Conservation (phyloP, 2,797 vertebrate genomes). For the Rhinoraja longicauda region DNA sequence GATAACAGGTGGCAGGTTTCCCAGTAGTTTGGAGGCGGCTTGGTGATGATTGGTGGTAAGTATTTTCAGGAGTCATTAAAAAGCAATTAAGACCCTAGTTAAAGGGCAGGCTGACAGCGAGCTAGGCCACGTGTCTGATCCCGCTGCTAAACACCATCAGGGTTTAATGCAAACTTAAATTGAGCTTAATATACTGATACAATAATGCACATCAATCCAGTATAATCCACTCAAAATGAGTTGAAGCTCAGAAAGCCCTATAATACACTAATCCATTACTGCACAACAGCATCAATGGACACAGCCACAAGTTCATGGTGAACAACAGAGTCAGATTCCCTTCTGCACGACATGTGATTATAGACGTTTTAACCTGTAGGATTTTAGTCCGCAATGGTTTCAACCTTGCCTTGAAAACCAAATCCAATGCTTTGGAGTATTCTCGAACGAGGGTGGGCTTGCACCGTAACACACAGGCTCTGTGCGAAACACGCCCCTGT, state of each 20-base stretch:
- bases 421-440: not conserved
- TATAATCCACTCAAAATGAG: not conserved
- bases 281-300: not conserved
- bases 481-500: not conserved
- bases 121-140: not conserved
- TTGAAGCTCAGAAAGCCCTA: not conserved
- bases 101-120: constrained; percentile 4
- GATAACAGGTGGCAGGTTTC: not conserved
- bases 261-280: not conserved
- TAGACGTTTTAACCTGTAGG: not conserved
- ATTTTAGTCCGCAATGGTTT: not conserved
- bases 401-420: not conserved
- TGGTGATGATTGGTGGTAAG: not conserved
- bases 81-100: constrained; percentile 24
- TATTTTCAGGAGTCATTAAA: constrained; percentile 24
- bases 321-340: not conserved
- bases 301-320: not conserved
- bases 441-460: no score
- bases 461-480: not conserved
- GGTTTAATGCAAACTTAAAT: constrained; percentile 11
- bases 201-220: constrained; percentile 18
- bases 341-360: not conserved
- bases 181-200: not conserved
- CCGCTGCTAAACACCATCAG: not conserved
- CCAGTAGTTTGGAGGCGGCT: constrained; percentile 9